These are phyloP conservation scores for Coptotermes formosanus DNA, from an alignment of 1,140 invertebrate genomes.

Conservation along the genomic window DNA sequence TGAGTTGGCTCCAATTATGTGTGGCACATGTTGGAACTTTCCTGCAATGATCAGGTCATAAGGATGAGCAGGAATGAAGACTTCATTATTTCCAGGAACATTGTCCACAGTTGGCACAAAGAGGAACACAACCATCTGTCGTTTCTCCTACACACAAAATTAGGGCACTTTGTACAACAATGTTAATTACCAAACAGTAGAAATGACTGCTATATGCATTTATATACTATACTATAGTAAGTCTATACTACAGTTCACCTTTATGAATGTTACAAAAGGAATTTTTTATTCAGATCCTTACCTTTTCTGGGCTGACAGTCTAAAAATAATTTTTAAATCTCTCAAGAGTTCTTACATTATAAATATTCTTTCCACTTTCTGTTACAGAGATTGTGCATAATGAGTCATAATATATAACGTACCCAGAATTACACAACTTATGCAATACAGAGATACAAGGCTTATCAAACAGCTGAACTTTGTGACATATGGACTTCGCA, in stretches of 20 bases:
- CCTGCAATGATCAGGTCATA: background rate
- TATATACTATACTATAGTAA: background rate
- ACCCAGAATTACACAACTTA: too few relatives aligned
- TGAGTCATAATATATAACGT: too few relatives aligned
- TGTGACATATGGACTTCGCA: too few relatives aligned
- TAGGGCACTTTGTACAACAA: background rate
- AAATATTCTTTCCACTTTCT: too few relatives aligned
- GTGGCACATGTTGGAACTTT: slow-evolving; percentile 39
- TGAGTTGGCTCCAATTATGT: slow-evolving; percentile 43
- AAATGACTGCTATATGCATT: background rate
- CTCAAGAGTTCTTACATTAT: too few relatives aligned
- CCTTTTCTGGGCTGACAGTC: too few relatives aligned
- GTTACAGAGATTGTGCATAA: too few relatives aligned
- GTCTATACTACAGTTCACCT: too few relatives aligned
- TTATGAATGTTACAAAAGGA: too few relatives aligned
- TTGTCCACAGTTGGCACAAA: slow-evolving; percentile 18
- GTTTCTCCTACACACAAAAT: background rate
- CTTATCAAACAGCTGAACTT: background rate
- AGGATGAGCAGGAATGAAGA: background rate
- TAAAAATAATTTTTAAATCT: too few relatives aligned
- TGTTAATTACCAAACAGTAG: background rate
- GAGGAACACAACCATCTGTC: background rate
- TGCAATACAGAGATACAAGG: too few relatives aligned
- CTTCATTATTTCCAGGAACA: background rate
- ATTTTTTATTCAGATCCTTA: too few relatives aligned